A percentile compares a stretch with the other conserved stretches of the same genome.
Conservation (phyloP, 2,797 vertebrate genomes). For the Sebastes ruberrimus region DNA sequence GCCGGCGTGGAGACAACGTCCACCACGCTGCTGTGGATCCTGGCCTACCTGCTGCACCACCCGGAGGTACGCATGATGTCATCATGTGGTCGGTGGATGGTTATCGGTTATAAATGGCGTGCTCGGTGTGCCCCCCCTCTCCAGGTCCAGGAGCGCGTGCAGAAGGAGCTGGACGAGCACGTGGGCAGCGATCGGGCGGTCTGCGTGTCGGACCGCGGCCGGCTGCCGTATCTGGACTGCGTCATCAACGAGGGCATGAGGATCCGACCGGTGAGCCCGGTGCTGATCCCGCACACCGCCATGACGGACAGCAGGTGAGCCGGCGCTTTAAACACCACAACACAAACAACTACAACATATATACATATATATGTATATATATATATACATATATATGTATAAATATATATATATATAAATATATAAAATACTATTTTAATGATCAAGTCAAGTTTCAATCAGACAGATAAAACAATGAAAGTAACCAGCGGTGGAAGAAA, state of each 20-base stretch:
- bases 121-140: not conserved
- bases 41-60: slow-evolving; percentile 84
- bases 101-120: too few relatives aligned
- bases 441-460: too few relatives aligned
- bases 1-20: slow-evolving; percentile 86
- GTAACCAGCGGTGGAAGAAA: too few relatives aligned
- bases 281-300: slow-evolving; percentile 84
- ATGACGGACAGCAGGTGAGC: slow-evolving; percentile 81
- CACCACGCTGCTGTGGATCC: slow-evolving; percentile 82
- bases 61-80: slow-evolving; percentile 54
- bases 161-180: slow-evolving; percentile 80
- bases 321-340: too few relatives aligned
- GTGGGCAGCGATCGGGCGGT: slow-evolving; percentile 71
- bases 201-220: slow-evolving; percentile 68
- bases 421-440: too few relatives aligned
- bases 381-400: too few relatives aligned
- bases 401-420: too few relatives aligned
- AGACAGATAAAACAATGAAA: too few relatives aligned
- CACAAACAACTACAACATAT: too few relatives aligned
- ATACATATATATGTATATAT: too few relatives aligned
- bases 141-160: slow-evolving; percentile 80
- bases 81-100: too few relatives aligned
- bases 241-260: slow-evolving; percentile 84
- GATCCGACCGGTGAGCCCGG: slow-evolving; percentile 83
- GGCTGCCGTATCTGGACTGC: slow-evolving; percentile 79